Evolutionary conservation across 2,113 vertebrate genomes (phyloP).

Genomic region (Motacilla alba): DNA sequence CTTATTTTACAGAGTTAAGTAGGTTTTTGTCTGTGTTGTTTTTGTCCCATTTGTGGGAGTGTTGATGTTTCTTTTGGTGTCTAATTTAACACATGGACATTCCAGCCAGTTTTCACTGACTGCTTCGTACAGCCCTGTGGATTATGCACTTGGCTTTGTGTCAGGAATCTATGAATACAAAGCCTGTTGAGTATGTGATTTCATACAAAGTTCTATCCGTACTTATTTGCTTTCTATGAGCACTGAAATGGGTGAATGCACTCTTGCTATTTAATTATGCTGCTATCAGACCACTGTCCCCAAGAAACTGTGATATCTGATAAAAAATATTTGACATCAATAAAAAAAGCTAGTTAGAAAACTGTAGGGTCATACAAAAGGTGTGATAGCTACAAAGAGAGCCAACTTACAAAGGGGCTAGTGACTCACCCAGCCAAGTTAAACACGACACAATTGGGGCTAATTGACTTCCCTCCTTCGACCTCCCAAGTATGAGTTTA

Average conservation of each 20-base stretch:
- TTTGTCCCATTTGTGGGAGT: not conserved
- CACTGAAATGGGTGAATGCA: not conserved
- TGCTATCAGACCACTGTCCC: not conserved
- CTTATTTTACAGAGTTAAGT: not conserved
- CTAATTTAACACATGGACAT: slow-evolving; percentile 29
- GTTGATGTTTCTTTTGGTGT: not conserved
- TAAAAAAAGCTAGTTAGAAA: slow-evolving; percentile 20
- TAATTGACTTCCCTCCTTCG: slow-evolving; percentile 27
- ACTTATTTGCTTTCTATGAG: not conserved
- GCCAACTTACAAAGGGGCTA: slow-evolving; percentile 42
- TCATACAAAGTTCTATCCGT: not conserved
- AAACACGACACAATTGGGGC: slow-evolving; percentile 58
- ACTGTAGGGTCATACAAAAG: slow-evolving; percentile 4
- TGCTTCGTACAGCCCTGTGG: not conserved
- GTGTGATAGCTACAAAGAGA: slow-evolving; percentile 43
- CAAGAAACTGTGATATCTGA: not conserved
- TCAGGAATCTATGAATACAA: slow-evolving; percentile 47
- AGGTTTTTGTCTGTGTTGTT: not conserved
- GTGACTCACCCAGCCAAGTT: slow-evolving; percentile 31
- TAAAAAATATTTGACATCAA: not conserved
- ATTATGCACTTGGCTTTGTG: slow-evolving; percentile 54
- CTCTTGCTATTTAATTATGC: slow-evolving; percentile 37
- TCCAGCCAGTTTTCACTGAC: slow-evolving; percentile 35
- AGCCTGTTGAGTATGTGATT: slow-evolving; percentile 26
- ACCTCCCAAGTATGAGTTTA: slow-evolving; percentile 59